Percentiles rank a stretch among this genome's conserved stretches.
Conservation (phyloP, 2,797 vertebrate genomes). For the Masticophis lateralis region DNA sequence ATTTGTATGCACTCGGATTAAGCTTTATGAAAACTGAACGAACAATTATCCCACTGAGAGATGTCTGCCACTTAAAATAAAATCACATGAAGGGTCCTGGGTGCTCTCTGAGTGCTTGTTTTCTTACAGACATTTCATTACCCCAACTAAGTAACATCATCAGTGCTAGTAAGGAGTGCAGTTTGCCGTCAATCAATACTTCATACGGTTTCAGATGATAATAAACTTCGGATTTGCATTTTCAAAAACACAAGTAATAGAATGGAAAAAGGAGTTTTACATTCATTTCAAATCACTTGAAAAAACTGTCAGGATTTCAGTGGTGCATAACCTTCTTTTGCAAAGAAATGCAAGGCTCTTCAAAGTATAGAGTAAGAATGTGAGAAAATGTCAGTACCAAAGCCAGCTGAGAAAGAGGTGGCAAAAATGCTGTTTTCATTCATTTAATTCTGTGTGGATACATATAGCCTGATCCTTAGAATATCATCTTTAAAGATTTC, state of each 20-base stretch:
- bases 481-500: neutral
- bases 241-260: neutral
- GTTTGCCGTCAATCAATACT: neutral
- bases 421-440: neutral
- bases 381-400: neutral
- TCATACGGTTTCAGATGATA: neutral
- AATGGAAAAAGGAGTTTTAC: neutral
- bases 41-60: neutral
- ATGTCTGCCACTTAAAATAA: neutral
- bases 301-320: slow-evolving; percentile 9
- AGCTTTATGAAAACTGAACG: neutral
- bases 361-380: neutral
- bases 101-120: neutral
- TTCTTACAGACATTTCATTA: neutral
- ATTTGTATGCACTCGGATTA: neutral
- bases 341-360: neutral
- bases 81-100: neutral
- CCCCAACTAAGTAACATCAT: neutral
- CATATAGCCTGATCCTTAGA: neutral
- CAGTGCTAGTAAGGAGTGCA: neutral
- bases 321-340: neutral
- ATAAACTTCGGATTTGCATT: neutral
- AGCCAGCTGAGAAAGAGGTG: neutral
- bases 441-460: neutral
- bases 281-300: neutral